These are phyloP conservation scores for Hapalemur alaotrensis DNA, from an alignment of 2,797 vertebrate genomes.

Conservation along the genomic window DNA sequence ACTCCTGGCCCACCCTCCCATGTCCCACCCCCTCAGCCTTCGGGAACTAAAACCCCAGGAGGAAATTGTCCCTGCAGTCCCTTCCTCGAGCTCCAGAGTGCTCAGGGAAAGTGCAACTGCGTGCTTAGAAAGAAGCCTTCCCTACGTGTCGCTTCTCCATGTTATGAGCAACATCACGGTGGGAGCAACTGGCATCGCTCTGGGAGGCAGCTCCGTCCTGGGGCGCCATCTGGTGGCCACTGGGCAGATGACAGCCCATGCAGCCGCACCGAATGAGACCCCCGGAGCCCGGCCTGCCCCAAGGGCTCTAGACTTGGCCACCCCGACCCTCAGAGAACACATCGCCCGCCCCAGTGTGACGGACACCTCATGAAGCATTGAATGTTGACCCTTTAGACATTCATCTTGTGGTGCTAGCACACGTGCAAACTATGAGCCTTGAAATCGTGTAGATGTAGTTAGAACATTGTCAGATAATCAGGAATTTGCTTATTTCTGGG, in stretches of 20 bases:
- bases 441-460: not conserved
- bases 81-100: not conserved
- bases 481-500: not conserved
- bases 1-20: not conserved
- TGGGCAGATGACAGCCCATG: not conserved
- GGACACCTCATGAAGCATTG: not conserved
- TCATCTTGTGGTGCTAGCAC: accelerated
- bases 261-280: accelerated
- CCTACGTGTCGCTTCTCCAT: not conserved
- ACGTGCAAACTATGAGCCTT: not conserved
- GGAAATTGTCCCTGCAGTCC: not conserved
- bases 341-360: accelerated
- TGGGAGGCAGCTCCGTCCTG: not conserved
- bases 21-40: not conserved
- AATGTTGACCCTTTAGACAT: not conserved
- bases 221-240: conserved; percentile 59
- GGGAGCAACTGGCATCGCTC: not conserved
- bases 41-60: not conserved
- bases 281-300: not conserved
- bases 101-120: not conserved
- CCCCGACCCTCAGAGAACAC: not conserved
- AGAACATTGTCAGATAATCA: not conserved
- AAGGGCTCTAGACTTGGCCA: too few species aligned
- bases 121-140: conserved; percentile 40
- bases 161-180: not conserved